A percentile compares a stretch with the other conserved stretches of the same genome.
Evolutionary conservation across 2,888 invertebrate genomes (phyloP).

Genomic region (Troides aeacus): DNA sequence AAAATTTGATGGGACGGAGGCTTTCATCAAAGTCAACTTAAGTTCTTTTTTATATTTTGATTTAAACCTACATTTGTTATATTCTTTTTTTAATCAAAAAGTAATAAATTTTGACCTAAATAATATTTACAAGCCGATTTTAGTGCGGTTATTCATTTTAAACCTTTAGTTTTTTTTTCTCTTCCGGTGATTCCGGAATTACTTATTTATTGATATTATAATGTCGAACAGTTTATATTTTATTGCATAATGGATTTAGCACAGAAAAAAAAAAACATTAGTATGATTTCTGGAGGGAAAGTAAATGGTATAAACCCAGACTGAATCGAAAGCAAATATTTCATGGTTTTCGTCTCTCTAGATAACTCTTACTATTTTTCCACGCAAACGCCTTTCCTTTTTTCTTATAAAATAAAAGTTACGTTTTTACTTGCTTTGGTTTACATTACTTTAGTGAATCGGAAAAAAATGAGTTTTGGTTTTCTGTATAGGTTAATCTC

Average conservation of each 20-base stretch:
- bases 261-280: background rate
- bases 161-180: background rate
- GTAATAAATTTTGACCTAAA: background rate
- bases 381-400: background rate
- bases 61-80: background rate
- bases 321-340: background rate
- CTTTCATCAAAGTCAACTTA: constrained; percentile 19
- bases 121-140: background rate
- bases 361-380: background rate
- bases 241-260: too few species aligned
- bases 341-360: background rate
- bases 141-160: background rate
- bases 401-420: background rate
- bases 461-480: constrained; percentile 31
- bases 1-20: constrained; percentile 35
- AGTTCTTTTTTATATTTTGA: constrained; percentile 7
- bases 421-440: background rate
- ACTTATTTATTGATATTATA: too few species aligned
- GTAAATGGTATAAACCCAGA: background rate
- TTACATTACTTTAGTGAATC: constrained; percentile 31
- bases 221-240: too few species aligned
- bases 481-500: constrained; percentile 73
- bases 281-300: background rate
- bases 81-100: background rate
- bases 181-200: background rate